Conservation (phyloP, 2,888 invertebrate genomes). For the Electrophaes corylata region DNA sequence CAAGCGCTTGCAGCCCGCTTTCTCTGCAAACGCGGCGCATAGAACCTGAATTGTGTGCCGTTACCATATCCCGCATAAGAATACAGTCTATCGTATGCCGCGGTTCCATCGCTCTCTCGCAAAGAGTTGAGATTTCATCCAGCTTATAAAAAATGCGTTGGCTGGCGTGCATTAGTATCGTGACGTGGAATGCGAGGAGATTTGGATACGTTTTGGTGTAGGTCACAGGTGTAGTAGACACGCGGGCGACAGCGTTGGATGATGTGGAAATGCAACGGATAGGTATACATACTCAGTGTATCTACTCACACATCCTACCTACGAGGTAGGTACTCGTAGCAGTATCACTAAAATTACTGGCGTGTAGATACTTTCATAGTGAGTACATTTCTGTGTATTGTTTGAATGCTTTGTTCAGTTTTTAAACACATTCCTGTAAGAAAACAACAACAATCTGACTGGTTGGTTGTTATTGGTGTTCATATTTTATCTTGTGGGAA, state of each 20-base stretch:
- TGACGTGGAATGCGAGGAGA: slow-evolving; percentile 47
- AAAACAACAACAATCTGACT: not conserved
- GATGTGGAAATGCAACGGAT: slow-evolving; percentile 63
- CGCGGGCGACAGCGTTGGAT: slow-evolving; percentile 68
- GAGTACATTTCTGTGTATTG: not conserved
- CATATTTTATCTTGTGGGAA: too few species aligned
- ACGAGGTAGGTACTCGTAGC: slow-evolving; percentile 25
- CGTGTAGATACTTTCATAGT: not conserved
- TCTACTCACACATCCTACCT: slow-evolving; percentile 14
- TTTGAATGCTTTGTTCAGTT: not conserved
- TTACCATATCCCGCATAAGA: slow-evolving; percentile 51
- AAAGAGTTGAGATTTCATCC: slow-evolving; percentile 21
- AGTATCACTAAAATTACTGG: not conserved
- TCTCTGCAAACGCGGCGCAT: slow-evolving; percentile 22
- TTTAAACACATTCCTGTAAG: not conserved
- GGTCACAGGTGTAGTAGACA: slow-evolving; percentile 74
- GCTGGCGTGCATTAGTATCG: slow-evolving; percentile 38
- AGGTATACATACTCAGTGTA: slow-evolving; percentile 12
- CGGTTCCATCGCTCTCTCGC: slow-evolving; percentile 55
- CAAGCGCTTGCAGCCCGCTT: slow-evolving; percentile 4
- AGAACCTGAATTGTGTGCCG: slow-evolving; percentile 66
- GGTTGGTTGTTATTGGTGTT: too few species aligned
- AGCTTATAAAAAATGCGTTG: slow-evolving; percentile 43
- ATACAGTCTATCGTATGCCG: slow-evolving; percentile 54
- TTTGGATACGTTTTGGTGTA: slow-evolving; percentile 57